phyloP scores from a whole-genome alignment of 2,797 vertebrate genomes.

The Danio kyathit region DNA sequence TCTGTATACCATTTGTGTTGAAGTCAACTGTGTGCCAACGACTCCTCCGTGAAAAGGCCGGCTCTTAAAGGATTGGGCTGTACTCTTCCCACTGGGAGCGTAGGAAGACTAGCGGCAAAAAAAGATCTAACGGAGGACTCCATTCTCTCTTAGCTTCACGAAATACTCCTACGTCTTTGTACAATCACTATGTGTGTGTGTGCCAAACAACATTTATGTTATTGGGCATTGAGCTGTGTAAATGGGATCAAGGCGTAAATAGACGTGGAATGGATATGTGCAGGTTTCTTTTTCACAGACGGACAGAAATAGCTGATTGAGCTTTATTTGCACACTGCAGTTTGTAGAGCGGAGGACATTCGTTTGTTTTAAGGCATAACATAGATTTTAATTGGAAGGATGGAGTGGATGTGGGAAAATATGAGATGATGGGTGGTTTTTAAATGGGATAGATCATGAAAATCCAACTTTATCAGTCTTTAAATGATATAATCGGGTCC shows the following conservation, averaged over 20 bases:
- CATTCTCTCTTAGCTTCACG: constrained; percentile 29
- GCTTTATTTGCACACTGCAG: neutral
- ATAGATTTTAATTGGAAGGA: neutral
- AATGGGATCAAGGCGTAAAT: constrained; percentile 27
- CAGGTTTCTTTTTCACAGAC: constrained; percentile 14
- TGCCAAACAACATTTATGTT: constrained; percentile 15
- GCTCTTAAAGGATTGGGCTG: constrained; percentile 6
- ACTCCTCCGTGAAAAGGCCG: constrained; percentile 12
- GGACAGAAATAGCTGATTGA: constrained; percentile 3
- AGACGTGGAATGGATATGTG: constrained; percentile 9
- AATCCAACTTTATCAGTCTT: too few relatives aligned
- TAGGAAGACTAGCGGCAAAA: constrained; percentile 27
- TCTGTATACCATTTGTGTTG: constrained; percentile 32
- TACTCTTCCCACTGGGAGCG: constrained; percentile 32
- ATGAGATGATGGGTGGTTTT: neutral
- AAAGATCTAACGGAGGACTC: constrained; percentile 2
- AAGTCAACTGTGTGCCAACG: constrained; percentile 27
- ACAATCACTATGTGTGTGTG: neutral
- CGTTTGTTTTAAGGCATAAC: neutral
- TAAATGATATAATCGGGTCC: too few relatives aligned
- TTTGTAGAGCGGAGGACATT: neutral
- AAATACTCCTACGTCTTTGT: constrained; percentile 44
- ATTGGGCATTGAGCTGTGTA: constrained; percentile 9
- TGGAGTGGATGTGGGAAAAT: neutral
- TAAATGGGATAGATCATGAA: too few relatives aligned